Base-by-base conservation (phyloP, 2,113 vertebrate genomes). In the Grammomys surdaster region DNA sequence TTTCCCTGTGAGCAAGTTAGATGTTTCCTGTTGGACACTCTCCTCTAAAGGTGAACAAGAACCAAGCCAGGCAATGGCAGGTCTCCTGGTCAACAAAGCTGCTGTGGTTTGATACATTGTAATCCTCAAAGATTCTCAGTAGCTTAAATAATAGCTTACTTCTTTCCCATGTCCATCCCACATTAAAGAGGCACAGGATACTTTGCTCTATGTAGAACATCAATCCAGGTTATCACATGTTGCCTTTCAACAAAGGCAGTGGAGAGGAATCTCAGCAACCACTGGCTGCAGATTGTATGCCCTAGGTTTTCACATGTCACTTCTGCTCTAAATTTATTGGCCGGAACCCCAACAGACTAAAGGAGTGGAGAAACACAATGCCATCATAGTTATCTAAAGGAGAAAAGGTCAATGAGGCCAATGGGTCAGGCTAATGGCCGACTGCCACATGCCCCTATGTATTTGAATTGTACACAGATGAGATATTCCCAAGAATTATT, bases 31-130 rank as follows among this genome's bases (percentile, higher is more conserved):
- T 12, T 78, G 28, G 14, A 43, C 33, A 82, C 2, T n/a, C 11
- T 36, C 7, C 7, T 85, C n/a, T n/a, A 1, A 1, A 7, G 2
- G 0, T 48, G 51, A 65, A 56, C 33, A 16, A 4, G 2, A 84
- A 75, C 14, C 63, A 43, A 8, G 1, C 24, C 22, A 88, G 69
- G 58, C 51, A 63, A 10, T 19, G 7, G 5, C 24, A 28, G 8
- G 2, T 13, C 31, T 40, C 51, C 31, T 46, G 3, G 4, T 67
- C 73, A 13, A 17, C 26, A 54, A 8, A 13, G 22, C 51, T n/a
- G 19, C 4, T 54, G 58, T 69, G n/a, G 19, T 56, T 51, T 70
- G 54, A 24, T 76, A 14, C 9, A 10, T 56, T 40, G 0, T 4
- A 46, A 76, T 67, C 5, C 20, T 24, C 24, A 72, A 43, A n/a